Evolutionary conservation across 2,888 invertebrate genomes (phyloP).

Genomic region (Adelphocoris suturalis): DNA sequence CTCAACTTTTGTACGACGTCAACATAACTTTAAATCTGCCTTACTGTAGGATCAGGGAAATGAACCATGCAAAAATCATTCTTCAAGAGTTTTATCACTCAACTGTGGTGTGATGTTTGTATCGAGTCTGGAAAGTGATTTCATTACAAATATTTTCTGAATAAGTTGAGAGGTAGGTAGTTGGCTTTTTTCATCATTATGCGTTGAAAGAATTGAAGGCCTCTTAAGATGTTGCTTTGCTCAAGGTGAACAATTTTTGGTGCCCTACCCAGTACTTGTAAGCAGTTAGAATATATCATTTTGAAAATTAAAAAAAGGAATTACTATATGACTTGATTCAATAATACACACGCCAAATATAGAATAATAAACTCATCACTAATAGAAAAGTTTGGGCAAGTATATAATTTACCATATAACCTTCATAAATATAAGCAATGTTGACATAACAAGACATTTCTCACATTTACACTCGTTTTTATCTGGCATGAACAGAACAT

Average conservation of each 20-base stretch:
- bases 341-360: not conserved
- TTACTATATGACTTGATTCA: not conserved
- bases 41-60: no score
- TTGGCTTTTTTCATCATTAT: not conserved
- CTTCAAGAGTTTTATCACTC: no score
- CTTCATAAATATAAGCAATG: no score
- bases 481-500: not conserved
- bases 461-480: not conserved
- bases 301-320: not conserved
- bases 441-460: not conserved
- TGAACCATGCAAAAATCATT: no score
- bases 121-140: no score
- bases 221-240: not conserved
- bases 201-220: not conserved
- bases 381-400: not conserved
- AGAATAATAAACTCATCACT: not conserved
- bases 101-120: no score
- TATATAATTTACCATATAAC: not conserved
- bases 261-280: conserved; percentile 47
- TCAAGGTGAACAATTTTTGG: not conserved
- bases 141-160: not conserved
- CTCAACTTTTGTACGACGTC: no score
- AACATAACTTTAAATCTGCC: no score
- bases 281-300: conserved; percentile 53
- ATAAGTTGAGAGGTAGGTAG: conserved; percentile 21